Base-by-base conservation (phyloP, 2,113 vertebrate genomes). In the Onychostoma macrolepis region DNA sequence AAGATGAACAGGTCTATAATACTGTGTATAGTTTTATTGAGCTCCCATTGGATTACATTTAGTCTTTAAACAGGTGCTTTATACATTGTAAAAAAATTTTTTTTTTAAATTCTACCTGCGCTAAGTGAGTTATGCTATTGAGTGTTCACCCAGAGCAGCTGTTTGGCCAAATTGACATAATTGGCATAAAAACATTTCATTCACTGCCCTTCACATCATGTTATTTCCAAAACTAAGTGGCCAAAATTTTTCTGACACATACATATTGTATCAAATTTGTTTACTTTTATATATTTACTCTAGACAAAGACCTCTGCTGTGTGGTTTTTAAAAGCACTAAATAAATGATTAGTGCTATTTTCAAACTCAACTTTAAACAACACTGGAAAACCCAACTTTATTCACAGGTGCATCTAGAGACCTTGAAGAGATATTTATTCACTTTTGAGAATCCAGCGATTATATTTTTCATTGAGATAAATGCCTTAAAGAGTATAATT, bases 271-370 rank as follows among this genome's bases (percentile, higher is more conserved):
- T 21, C 21, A 72, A 72, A 41, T 72, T 24, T 24, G 9, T 41
- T 72, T 72, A 24, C 36, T 5, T 72, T 24, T 41, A 41, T 72
- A 2, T 24, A 72, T 41, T 72, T 38, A 36, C 10, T 24, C 33
- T 4, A 24, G 69, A 11, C 0, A 3, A 72, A 9, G 10, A 38
- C 24, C 56, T 21, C 56, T 38, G 36, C 19, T 24, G 30, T 9
- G 69, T n/a, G 24, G 24, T 41, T 72, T 41, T 72, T 36, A 72
- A 72, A 38, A 72, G 69, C 69, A 72, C 33, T 38, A n/a, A 72
- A 72, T 41, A 72, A 72, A 72, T 24, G 0, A 38, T 38, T 24
- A 21, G 45, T 53, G 45, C 45, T 33, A 28, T 19, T 19, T 21
- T 33, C 48, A 71, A 24, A 38, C 21, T 5, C 3, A 11, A 56